Conservation (phyloP, 92 coral and sea anemone species). For the Phenganax stokvisi region DNA sequence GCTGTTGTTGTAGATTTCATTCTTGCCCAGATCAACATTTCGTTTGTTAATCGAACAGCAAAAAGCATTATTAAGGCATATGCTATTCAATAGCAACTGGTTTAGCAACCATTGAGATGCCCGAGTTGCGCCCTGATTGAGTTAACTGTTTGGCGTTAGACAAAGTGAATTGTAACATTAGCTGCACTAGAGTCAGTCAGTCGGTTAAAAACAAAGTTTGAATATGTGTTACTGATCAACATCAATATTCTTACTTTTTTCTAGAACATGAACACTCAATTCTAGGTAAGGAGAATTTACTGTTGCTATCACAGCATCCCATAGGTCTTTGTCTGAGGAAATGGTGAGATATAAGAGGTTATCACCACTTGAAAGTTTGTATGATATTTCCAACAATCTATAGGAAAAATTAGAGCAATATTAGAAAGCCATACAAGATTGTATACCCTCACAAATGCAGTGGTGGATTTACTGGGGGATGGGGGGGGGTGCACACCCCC, state of each 20-base stretch:
- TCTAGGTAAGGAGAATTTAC: slow-evolving; percentile 73
- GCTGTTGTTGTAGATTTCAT: no score
- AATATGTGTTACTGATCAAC: neutral
- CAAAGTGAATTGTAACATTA: no score
- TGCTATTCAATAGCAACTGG: no score
- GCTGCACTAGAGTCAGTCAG: no score
- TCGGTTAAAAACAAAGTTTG: no score
- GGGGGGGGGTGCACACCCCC: neutral
- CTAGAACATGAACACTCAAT: slow-evolving; percentile 59
- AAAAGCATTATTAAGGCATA: no score
- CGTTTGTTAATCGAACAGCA: no score
- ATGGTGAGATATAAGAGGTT: slow-evolving; percentile 66
- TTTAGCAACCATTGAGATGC: no score
- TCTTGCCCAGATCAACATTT: no score
- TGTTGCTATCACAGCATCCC: slow-evolving; percentile 82
- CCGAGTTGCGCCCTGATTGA: no score
- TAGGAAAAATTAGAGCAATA: neutral
- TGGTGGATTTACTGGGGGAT: neutral
- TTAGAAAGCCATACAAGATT: neutral
- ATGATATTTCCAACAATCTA: slow-evolving; percentile 89
- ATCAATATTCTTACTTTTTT: slow-evolving; percentile 50
- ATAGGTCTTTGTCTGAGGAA: slow-evolving; percentile 82
- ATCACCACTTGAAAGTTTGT: slow-evolving; percentile 71
- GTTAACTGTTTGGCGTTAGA: no score
- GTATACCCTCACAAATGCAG: no score